Percentiles rank a stretch among this genome's conserved stretches.
Evolutionary conservation across 1,140 invertebrate species (phyloP).

Genomic region (Platorchestia sp.): DNA sequence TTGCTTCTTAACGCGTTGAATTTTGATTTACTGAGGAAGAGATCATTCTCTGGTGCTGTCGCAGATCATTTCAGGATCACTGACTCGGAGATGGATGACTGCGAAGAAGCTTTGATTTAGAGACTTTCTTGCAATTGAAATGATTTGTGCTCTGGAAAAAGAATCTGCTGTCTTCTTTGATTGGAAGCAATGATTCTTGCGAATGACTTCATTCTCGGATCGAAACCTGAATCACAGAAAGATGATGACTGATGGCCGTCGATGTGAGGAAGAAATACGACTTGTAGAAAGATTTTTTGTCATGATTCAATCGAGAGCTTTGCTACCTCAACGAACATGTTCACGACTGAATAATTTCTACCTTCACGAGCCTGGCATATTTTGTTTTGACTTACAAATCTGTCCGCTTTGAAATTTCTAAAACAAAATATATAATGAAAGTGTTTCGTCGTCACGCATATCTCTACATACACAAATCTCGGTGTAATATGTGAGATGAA

Average conservation of each 20-base stretch:
- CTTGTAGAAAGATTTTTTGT: background rate
- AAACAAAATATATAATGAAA: background rate
- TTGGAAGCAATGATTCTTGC: background rate
- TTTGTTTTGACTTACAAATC: background rate
- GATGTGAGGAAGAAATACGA: background rate
- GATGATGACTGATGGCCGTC: background rate
- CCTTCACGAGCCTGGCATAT: background rate
- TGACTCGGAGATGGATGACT: conserved; percentile 32
- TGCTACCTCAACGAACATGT: background rate
- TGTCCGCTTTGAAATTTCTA: background rate
- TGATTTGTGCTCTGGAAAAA: conserved; percentile 25
- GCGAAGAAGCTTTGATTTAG: conserved; percentile 46
- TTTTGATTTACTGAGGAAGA: conserved; percentile 16
- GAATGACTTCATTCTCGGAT: conserved; percentile 27
- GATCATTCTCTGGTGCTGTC: background rate
- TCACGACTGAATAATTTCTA: background rate
- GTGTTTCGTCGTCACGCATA: too few relatives aligned
- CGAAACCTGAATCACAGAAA: background rate
- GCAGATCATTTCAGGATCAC: conserved; percentile 45
- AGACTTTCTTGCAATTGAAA: conserved; percentile 7
- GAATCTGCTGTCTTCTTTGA: background rate
- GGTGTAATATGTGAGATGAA: background rate
- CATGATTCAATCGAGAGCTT: background rate
- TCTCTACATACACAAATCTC: background rate
- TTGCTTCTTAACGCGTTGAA: background rate